These are phyloP conservation scores for Papio anubis DNA, from an alignment of 2,113 vertebrate species.

Conservation along the genomic window DNA sequence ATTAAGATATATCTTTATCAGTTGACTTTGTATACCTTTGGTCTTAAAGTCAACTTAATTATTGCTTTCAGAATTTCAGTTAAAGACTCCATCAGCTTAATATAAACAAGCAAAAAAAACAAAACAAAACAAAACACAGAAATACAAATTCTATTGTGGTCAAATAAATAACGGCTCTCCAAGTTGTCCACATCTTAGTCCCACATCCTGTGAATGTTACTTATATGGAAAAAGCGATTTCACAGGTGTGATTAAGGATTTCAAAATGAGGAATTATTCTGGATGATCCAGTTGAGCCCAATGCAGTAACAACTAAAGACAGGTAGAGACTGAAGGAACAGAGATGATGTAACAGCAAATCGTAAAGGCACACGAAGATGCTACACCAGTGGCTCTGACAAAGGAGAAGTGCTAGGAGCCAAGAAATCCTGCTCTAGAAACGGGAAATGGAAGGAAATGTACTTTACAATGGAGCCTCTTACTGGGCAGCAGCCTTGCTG, in stretches of 20 bases:
- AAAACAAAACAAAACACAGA: not conserved
- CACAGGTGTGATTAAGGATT: not conserved
- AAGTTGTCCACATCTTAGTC: no score
- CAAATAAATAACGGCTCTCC: not conserved
- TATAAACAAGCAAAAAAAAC: not conserved
- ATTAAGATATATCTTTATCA: not conserved
- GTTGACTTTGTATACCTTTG: no score
- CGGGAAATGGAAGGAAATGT: not conserved
- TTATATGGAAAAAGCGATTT: not conserved
- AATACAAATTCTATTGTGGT: not conserved
- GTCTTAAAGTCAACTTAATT: not conserved
- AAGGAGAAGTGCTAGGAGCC: not conserved
- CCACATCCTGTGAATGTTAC: not conserved
- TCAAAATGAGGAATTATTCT: not conserved
- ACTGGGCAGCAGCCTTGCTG: not conserved
- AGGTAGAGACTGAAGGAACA: no score
- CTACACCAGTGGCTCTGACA: fast-evolving
- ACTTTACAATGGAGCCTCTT: not conserved
- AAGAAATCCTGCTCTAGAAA: not conserved
- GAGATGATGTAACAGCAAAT: fast-evolving
- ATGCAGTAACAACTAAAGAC: not conserved
- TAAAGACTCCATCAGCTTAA: not conserved
- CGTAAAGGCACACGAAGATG: not conserved
- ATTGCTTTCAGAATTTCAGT: not conserved
- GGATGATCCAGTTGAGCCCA: not conserved